phyloP scores from a whole-genome alignment of 2,797 vertebrate species.

The Natrix natrix region DNA sequence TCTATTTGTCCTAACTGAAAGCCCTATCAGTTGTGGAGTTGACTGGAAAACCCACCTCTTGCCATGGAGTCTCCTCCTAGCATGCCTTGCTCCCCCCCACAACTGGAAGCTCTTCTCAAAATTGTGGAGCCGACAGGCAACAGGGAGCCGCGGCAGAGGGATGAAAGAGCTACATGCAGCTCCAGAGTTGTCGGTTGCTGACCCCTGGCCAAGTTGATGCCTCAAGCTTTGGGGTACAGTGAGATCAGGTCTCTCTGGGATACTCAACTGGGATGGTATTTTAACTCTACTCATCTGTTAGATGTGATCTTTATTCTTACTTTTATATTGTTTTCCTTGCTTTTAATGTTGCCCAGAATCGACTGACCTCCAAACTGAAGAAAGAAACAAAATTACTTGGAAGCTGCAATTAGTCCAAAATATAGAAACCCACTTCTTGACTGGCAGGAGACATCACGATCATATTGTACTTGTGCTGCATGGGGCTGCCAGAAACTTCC shows the following conservation, averaged over 20 bases:
- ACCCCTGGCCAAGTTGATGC: not conserved
- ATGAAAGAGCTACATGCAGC: too few relatives aligned
- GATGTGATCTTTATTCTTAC: not conserved
- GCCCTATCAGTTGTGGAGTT: too few relatives aligned
- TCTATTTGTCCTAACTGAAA: too few relatives aligned
- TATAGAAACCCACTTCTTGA: not conserved
- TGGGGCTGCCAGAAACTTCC: not conserved
- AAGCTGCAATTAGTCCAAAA: not conserved
- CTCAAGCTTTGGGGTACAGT: not conserved
- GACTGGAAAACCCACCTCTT: too few relatives aligned
- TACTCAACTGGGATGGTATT: not conserved
- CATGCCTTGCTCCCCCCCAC: too few relatives aligned
- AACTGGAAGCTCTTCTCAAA: too few relatives aligned
- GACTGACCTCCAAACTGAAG: not conserved
- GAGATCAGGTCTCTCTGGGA: not conserved
- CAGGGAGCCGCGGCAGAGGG: too few relatives aligned
- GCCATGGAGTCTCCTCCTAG: too few relatives aligned
- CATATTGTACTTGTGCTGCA: not conserved
- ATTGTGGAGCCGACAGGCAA: too few relatives aligned
- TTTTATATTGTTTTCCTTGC: not conserved
- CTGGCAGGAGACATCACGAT: not conserved
- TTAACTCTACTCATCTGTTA: not conserved
- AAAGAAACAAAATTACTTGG: not conserved
- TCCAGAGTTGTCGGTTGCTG: too few relatives aligned
- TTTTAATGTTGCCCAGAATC: not conserved